These are phyloP conservation scores for Notospermus geniculatus DNA, from an alignment of 1,140 invertebrate species.

Conservation along the genomic window DNA sequence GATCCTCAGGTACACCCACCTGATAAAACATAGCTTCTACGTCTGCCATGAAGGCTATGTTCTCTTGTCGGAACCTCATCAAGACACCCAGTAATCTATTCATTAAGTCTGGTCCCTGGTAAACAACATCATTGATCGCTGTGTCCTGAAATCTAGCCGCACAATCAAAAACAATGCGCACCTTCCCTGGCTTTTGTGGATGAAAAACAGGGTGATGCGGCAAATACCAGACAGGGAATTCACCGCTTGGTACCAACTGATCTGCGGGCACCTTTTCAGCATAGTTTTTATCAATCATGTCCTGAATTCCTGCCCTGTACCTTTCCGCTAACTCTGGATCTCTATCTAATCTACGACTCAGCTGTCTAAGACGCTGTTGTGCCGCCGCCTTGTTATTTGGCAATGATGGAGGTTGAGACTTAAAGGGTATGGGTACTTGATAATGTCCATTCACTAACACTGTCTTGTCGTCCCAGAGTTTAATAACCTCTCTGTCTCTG, in stretches of 20 bases:
- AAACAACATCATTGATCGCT: constrained; percentile 31
- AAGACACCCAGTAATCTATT: constrained; percentile 18
- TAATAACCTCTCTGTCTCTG: neutral
- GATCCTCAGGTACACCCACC: too few relatives aligned
- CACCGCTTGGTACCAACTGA: too few relatives aligned
- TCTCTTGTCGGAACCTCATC: neutral
- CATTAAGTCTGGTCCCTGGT: constrained; percentile 25
- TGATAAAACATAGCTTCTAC: too few relatives aligned
- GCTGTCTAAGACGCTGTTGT: neutral
- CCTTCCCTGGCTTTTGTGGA: constrained; percentile 24
- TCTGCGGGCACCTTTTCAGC: neutral
- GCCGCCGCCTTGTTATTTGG: neutral
- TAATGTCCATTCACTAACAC: neutral
- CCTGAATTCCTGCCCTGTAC: too few relatives aligned
- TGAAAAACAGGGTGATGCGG: constrained; percentile 21
- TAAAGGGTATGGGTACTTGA: constrained; percentile 2
- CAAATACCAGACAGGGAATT: constrained; percentile 26
- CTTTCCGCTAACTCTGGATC: too few relatives aligned
- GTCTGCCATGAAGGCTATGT: neutral
- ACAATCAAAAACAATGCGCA: constrained; percentile 26
- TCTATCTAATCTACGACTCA: neutral
- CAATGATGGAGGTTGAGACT: neutral
- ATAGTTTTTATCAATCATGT: neutral
- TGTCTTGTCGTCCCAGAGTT: constrained; percentile 3
- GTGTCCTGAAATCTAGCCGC: constrained; percentile 15